Evolutionary conservation across 2,113 vertebrate species (phyloP), one percentile per base, ranked within the genome.

Genomic region (Tympanuchus pallidicinctus): DNA sequence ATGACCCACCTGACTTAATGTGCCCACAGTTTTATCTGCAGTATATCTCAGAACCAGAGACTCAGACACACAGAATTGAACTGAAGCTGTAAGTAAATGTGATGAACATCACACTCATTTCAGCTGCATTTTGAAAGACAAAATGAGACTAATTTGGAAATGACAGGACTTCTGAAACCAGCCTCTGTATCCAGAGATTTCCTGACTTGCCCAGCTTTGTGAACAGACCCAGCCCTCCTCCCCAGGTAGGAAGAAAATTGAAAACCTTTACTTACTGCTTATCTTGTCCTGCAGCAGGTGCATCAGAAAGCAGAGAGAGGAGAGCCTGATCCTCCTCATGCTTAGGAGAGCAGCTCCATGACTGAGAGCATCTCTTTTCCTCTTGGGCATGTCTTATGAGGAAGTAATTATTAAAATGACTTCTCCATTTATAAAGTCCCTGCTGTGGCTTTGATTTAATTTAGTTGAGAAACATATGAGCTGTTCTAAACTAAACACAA

Each of bases 191-290:
- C 7, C 36, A 74, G 28, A 56, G 14, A 47, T 38, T 92, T 78
- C 22, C 64, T 75, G 34, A 45, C 20, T 86, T 48, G 47, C 40
- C 40, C 24, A 48, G 32, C 71, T 20, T 78, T n/a, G 69, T 0
- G n/a, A 54, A 52, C 8, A 89, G 27, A 70, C 6, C 13, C 34
- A 71, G 15, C 10, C 13, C 6, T 4, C 5, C 3, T 25, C 28
- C 34, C 20, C 30, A 21, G 1, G 5, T 0, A 34, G 13, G 15
- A 67, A 88, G 86, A 94, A 13, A 86, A 28, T 2, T 0, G 57
- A 89, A 94, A 90, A 12, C 15, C 12, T n/a, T 90, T 83, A 96
- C 97, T 97, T 96, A 98, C 98, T 79, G 64, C 27, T 47, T 73
- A 34, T 70, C 30, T 75, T 32, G 34, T 79, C 72, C 64, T 90